Evolutionary conservation across 2,888 invertebrate species (phyloP).

Genomic region (Neria commutata): DNA sequence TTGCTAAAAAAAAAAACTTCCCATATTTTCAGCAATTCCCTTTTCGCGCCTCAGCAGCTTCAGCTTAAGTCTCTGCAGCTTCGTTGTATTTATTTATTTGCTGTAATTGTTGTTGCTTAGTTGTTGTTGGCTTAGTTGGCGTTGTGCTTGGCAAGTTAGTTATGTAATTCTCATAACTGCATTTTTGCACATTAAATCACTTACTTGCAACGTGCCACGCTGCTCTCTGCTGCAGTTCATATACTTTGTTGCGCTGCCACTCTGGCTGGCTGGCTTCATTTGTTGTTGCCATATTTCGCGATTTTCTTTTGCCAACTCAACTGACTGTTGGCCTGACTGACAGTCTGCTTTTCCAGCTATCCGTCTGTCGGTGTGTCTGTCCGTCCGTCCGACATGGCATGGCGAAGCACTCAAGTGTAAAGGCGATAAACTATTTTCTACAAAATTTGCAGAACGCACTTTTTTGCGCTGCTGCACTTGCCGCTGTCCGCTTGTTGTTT

Average conservation of each 20-base stretch:
- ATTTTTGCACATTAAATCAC: too few relatives aligned
- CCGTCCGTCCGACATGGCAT: background rate
- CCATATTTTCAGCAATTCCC: too few relatives aligned
- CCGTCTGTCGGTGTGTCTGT: too few relatives aligned
- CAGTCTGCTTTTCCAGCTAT: too few relatives aligned
- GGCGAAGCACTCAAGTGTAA: constrained; percentile 28
- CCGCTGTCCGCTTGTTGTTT: constrained; percentile 16
- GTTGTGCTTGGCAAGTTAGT: constrained; percentile 30
- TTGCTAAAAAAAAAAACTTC: too few relatives aligned
- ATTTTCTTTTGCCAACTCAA: constrained; percentile 3
- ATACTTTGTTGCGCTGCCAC: constrained; percentile 9
- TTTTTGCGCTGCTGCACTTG: constrained; percentile 12
- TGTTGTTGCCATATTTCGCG: background rate
- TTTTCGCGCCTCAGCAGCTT: too few relatives aligned
- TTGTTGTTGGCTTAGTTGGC: constrained; percentile 19
- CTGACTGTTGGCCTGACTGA: too few relatives aligned
- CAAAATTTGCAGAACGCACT: constrained; percentile 17
- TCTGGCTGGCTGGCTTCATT: background rate
- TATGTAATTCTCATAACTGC: too few relatives aligned
- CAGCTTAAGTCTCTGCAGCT: too few relatives aligned
- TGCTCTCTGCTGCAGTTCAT: too few relatives aligned
- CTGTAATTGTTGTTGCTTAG: constrained; percentile 24
- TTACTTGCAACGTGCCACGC: too few relatives aligned
- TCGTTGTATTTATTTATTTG: too few relatives aligned
- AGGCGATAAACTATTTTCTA: constrained; percentile 31